phyloP scores from a whole-genome alignment of 2,888 invertebrate genomes.

The Mesochorus sp. region DNA sequence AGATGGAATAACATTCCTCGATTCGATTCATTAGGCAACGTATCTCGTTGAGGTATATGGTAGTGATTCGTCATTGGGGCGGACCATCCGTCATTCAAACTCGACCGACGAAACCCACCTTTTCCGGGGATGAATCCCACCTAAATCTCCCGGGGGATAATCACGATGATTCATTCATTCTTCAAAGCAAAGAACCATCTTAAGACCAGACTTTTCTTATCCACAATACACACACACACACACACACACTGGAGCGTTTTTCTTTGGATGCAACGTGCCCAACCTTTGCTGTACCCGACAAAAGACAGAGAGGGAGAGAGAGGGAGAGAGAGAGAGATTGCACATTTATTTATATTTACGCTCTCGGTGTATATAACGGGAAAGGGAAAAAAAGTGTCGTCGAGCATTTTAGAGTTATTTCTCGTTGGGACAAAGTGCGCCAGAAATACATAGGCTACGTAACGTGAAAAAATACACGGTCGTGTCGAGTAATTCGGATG shows the following conservation, averaged over 20 bases:
- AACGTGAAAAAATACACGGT: constrained; percentile 36
- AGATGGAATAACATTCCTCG: too few species aligned
- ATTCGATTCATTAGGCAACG: too few species aligned
- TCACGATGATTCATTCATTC: neutral
- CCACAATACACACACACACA: constrained; percentile 3
- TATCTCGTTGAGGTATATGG: neutral
- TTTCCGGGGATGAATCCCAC: neutral
- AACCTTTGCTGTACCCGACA: constrained; percentile 1
- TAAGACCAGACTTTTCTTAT: constrained; percentile 22
- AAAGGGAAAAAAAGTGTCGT: constrained; percentile 5
- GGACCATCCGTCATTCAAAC: neutral
- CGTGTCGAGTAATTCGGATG: constrained; percentile 23
- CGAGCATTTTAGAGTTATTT: constrained; percentile 37
- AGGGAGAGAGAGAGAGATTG: too few species aligned
- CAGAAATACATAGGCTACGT: constrained; percentile 24
- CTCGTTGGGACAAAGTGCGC: constrained; percentile 41
- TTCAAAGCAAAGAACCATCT: neutral
- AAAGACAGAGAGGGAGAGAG: too few species aligned
- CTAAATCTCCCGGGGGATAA: neutral
- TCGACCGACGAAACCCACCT: too few species aligned
- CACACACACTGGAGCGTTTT: too few species aligned
- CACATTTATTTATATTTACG: constrained; percentile 35
- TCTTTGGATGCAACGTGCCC: constrained; percentile 1
- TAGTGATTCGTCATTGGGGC: neutral
- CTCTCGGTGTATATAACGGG: neutral